These are phyloP conservation scores for Rattus rattus DNA, from an alignment of 2,113 vertebrate species.

Conservation along the genomic window DNA sequence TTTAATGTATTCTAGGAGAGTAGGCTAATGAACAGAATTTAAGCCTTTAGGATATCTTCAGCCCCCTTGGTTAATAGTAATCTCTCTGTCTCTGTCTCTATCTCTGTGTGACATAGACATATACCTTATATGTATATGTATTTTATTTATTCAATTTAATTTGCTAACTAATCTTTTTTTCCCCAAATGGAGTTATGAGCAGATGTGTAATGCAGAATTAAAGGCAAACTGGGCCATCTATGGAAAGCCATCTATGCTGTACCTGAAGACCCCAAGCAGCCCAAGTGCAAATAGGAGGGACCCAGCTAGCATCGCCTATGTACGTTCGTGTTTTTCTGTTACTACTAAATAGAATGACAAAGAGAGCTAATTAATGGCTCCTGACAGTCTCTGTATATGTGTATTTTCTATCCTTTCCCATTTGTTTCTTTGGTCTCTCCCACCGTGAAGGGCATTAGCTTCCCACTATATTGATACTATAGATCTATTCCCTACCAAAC, in stretches of 20 bases:
- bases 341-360: background rate
- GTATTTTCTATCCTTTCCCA: background rate
- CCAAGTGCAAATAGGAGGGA: background rate
- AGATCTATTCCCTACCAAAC: background rate
- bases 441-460: background rate
- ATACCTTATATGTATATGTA: background rate
- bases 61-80: background rate
- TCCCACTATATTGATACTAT: background rate
- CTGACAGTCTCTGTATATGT: background rate
- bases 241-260: background rate
- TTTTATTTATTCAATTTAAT: background rate
- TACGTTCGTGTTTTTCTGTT: background rate
- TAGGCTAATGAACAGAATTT: background rate
- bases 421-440: background rate
- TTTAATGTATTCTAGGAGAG: background rate
- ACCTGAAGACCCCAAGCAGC: background rate
- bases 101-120: background rate
- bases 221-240: background rate
- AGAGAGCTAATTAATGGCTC: background rate
- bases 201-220: background rate
- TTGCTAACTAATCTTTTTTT: background rate
- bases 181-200: background rate
- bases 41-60: background rate
- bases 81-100: background rate
- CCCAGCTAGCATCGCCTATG: too few relatives aligned